phyloP scores from a whole-genome alignment of 2,888 invertebrate species.

The Chrysotoxum bicinctum region DNA sequence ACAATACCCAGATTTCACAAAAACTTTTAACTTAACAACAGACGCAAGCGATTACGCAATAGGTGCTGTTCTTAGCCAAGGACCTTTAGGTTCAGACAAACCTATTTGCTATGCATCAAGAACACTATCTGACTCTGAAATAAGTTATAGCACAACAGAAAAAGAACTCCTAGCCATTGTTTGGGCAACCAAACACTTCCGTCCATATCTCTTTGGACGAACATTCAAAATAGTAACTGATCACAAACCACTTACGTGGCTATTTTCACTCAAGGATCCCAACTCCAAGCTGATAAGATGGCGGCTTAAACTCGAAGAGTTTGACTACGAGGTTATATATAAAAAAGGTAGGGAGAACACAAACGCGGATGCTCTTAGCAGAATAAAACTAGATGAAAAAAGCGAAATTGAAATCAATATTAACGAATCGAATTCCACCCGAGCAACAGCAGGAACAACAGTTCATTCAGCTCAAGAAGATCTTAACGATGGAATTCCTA shows the following conservation, averaged over 20 bases:
- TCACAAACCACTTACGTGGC: too few species aligned
- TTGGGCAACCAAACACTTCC: slow-evolving; percentile 2
- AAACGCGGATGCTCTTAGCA: too few species aligned
- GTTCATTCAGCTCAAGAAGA: too few species aligned
- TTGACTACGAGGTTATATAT: too few species aligned
- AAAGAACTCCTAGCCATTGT: slow-evolving; percentile 20
- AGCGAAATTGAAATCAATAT: slow-evolving; percentile 3
- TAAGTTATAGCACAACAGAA: slow-evolving; percentile 5
- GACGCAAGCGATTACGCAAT: slow-evolving; percentile 24
- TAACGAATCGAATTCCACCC: slow-evolving; percentile 3
- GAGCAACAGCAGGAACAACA: slow-evolving; percentile 15
- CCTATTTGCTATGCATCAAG: slow-evolving; percentile 16
- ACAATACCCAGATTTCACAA: slow-evolving; percentile 22
- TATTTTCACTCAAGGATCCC: too few species aligned
- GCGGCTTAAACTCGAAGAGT: too few species aligned
- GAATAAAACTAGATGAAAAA: neutral
- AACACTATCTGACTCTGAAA: slow-evolving; percentile 20
- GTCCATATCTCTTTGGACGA: too few species aligned
- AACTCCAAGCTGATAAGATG: too few species aligned
- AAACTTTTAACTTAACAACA: slow-evolving; percentile 19
- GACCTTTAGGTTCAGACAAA: slow-evolving; percentile 21
- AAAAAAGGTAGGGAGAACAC: too few species aligned
- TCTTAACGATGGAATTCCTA: slow-evolving; percentile 38
- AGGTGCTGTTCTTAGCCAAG: slow-evolving; percentile 23
- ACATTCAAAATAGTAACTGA: too few species aligned